Evolutionary conservation across 2,113 vertebrate genomes (phyloP).

Genomic region (Amphiprion percula): DNA sequence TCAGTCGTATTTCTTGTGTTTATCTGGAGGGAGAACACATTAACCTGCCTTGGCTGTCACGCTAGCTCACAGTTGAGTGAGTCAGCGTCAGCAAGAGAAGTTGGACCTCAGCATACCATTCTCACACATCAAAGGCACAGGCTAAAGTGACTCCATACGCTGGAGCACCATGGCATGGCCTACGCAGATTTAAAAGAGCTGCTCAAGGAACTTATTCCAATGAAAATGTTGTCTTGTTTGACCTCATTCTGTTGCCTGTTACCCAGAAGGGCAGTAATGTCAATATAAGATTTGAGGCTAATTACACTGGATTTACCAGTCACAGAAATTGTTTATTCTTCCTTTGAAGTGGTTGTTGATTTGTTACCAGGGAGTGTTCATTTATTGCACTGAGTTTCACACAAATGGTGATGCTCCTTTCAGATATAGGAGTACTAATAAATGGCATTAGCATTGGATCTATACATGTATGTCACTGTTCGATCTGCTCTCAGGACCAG

Average conservation of each 20-base stretch:
- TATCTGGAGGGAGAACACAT: conserved; percentile 64
- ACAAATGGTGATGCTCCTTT: conserved; percentile 10
- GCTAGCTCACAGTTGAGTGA: conserved; percentile 60
- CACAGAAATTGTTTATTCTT: conserved; percentile 21
- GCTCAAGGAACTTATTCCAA: background rate
- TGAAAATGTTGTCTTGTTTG: background rate
- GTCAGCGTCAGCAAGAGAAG: conserved; percentile 52
- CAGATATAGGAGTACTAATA: background rate
- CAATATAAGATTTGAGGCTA: background rate
- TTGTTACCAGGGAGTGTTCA: conserved; percentile 23
- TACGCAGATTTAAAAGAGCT: conserved; percentile 8
- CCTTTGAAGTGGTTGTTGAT: conserved; percentile 56
- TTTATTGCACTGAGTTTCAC: background rate
- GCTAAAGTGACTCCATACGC: conserved; percentile 63
- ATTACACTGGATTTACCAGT: conserved; percentile 39
- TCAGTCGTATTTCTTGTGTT: conserved; percentile 65
- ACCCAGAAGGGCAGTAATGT: background rate
- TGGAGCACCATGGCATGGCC: background rate
- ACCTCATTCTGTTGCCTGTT: conserved; percentile 7
- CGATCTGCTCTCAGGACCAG: too few species aligned
- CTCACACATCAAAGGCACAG: conserved; percentile 65
- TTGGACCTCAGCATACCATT: conserved; percentile 62
- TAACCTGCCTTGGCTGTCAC: conserved; percentile 77
- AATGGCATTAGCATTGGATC: background rate
- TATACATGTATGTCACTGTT: too few species aligned